These are phyloP conservation scores for Syrista parreyssii DNA, from an alignment of 2,888 invertebrate genomes.

Conservation along the genomic window DNA sequence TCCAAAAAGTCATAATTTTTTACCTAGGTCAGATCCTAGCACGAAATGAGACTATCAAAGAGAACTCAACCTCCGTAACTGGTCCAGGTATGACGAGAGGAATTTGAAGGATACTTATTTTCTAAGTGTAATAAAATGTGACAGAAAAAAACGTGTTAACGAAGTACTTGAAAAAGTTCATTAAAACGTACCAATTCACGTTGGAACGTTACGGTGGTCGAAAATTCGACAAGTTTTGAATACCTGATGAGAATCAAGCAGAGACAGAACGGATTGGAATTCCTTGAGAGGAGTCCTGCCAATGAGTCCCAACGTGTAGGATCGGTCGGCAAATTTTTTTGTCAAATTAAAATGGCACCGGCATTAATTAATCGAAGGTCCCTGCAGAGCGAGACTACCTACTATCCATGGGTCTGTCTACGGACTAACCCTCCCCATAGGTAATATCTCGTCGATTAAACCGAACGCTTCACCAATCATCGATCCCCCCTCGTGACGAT, in stretches of 20 bases:
- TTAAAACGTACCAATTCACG: neutral
- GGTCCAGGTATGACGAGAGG: neutral
- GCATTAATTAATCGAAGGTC: slow-evolving; percentile 47
- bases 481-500: slow-evolving; percentile 25
- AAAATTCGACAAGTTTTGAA: neutral
- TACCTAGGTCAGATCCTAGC: neutral
- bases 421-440: slow-evolving; percentile 19
- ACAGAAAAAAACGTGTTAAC: neutral
- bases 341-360: slow-evolving; percentile 39
- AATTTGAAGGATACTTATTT: neutral
- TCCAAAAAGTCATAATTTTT: neutral
- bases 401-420: slow-evolving; percentile 11
- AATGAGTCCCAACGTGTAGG: neutral
- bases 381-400: slow-evolving; percentile 5
- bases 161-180: neutral
- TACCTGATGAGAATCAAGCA: neutral
- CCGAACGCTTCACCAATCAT: slow-evolving; percentile 43
- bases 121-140: neutral
- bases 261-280: neutral
- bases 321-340: slow-evolving; percentile 15
- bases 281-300: neutral
- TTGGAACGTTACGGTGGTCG: neutral
- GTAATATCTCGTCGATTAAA: slow-evolving; percentile 43
- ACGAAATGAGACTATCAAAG: neutral
- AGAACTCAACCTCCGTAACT: neutral